Evolutionary conservation across 2,797 vertebrate genomes (phyloP).

Genomic region (Centroberyx gerrardi): DNA sequence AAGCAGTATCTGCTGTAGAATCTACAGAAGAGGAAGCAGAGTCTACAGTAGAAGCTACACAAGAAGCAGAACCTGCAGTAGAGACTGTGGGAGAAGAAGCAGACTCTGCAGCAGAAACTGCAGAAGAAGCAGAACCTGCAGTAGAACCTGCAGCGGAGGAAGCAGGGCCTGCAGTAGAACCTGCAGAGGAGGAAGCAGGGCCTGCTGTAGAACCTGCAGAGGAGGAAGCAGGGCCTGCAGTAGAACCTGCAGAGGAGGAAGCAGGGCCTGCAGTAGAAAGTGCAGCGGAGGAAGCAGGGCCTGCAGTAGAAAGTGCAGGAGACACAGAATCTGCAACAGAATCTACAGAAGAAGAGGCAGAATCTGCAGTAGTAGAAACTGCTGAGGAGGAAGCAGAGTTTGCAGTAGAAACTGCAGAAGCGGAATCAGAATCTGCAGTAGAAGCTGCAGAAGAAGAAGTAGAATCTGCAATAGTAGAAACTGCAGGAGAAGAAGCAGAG

Average conservation of each 20-base stretch:
- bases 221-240: neutral
- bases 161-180: neutral
- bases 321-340: neutral
- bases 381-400: neutral
- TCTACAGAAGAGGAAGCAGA: neutral
- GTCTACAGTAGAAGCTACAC: neutral
- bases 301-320: neutral
- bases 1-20: neutral
- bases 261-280: neutral
- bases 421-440: neutral
- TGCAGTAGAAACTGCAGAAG: neutral
- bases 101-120: neutral
- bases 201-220: neutral
- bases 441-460: neutral
- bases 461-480: neutral
- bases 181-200: neutral
- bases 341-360: neutral
- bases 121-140: neutral
- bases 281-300: neutral
- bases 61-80: neutral
- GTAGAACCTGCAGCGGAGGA: neutral
- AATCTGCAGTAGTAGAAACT: neutral
- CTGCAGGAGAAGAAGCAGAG: neutral
- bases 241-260: neutral
- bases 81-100: neutral